These are phyloP conservation scores for Gisinianus flammeolus DNA, from an alignment of 2,888 invertebrate species.

Conservation along the genomic window DNA sequence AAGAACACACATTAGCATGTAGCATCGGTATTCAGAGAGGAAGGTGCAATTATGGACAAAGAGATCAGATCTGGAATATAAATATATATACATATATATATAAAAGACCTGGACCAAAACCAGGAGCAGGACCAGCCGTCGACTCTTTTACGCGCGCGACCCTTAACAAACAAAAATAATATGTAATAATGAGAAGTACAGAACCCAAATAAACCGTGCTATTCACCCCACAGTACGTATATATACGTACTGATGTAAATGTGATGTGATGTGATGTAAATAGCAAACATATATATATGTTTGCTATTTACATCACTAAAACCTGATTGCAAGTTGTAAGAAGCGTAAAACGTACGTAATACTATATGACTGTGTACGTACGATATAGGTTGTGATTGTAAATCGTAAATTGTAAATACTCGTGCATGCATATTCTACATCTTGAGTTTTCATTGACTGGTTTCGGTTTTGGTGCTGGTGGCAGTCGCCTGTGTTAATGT, in stretches of 20 bases:
- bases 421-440: no score
- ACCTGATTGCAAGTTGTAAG: conserved; percentile 9
- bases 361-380: no score
- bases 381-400: no score
- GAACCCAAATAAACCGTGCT: not conserved
- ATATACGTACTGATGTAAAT: no score
- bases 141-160: conserved; percentile 14
- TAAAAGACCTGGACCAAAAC: conserved; percentile 14
- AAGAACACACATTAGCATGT: not conserved
- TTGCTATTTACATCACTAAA: not conserved
- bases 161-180: not conserved
- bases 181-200: not conserved
- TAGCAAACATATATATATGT: no score
- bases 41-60: conserved; percentile 1
- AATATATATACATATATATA: not conserved
- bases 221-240: conserved; percentile 1
- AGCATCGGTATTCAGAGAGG: conserved; percentile 7
- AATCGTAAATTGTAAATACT: no score
- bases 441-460: no score
- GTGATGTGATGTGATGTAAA: no score
- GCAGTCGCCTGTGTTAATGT: no score
- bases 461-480: no score
- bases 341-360: no score
- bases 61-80: conserved; percentile 15
- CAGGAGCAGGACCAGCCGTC: conserved; percentile 18